A percentile compares a stretch with the other conserved stretches of the same genome.
These are phyloP conservation scores for Tridacna crocea DNA, from an alignment of 2,888 invertebrate species.

Conservation along the genomic window DNA sequence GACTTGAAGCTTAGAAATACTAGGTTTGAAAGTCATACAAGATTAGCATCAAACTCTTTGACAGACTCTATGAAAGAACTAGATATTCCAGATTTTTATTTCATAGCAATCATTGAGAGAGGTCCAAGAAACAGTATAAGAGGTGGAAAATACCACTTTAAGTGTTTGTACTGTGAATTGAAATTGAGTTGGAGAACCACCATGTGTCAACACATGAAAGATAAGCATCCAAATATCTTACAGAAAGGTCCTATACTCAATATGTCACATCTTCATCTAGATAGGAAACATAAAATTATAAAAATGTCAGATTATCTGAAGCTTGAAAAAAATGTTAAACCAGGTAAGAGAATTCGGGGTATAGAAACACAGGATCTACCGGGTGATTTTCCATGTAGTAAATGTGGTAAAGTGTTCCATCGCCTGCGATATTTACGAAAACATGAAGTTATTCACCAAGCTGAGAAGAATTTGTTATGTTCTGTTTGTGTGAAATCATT, in stretches of 20 bases:
- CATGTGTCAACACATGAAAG: slow-evolving; percentile 75
- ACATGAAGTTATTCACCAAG: slow-evolving; percentile 72
- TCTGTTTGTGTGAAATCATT: slow-evolving; percentile 80
- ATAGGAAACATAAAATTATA: slow-evolving; percentile 68
- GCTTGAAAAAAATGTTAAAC: slow-evolving; percentile 28
- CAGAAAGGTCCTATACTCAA: slow-evolving; percentile 60
- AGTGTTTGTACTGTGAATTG: slow-evolving; percentile 76
- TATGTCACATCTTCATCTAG: slow-evolving; percentile 42
- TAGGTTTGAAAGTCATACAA: no score
- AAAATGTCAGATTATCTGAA: slow-evolving; percentile 75
- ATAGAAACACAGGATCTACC: slow-evolving; percentile 77
- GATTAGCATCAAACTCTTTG: background rate
- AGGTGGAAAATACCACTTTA: slow-evolving; percentile 72
- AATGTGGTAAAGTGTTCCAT: slow-evolving; percentile 78
- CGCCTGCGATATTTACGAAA: slow-evolving; percentile 76
- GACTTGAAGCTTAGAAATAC: no score
- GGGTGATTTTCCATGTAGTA: slow-evolving; percentile 72
- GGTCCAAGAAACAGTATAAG: slow-evolving; percentile 26
- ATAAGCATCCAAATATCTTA: slow-evolving; percentile 72
- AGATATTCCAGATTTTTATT: slow-evolving; percentile 60
- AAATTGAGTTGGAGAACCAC: slow-evolving; percentile 71
- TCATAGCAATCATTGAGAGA: slow-evolving; percentile 35
- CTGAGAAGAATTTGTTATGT: slow-evolving; percentile 75
- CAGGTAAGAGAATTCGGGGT: slow-evolving; percentile 56
- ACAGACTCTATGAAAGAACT: slow-evolving; percentile 29